These are phyloP conservation scores for Arrhopalites spinosus DNA, from an alignment of 2,888 invertebrate genomes.

Conservation along the genomic window DNA sequence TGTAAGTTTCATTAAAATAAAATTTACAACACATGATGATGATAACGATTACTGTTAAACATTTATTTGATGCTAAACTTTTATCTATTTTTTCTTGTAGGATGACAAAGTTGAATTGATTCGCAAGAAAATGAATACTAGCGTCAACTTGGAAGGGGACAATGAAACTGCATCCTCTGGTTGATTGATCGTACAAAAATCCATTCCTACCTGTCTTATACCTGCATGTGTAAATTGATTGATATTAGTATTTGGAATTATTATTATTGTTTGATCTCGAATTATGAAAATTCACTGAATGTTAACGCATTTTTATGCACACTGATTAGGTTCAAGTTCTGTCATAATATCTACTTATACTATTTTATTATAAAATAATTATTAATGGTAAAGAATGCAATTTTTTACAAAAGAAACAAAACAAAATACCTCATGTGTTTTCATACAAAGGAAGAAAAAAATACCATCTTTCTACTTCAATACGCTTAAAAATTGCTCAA, in stretches of 20 bases:
- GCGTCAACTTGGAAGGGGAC: slow-evolving; percentile 21
- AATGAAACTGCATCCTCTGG: slow-evolving; percentile 38
- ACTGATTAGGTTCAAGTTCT: neutral
- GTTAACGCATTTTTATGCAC: neutral
- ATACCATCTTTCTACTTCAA: neutral
- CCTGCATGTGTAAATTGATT: neutral
- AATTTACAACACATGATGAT: slow-evolving; percentile 41
- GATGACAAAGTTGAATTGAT: slow-evolving; percentile 89
- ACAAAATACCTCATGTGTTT: neutral
- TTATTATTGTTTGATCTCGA: neutral
- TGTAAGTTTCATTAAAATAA: slow-evolving; percentile 69
- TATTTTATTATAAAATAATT: neutral
- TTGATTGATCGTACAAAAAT: neutral
- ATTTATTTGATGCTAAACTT: no score
- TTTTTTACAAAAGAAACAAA: neutral
- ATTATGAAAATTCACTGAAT: neutral
- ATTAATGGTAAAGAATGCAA: no score
- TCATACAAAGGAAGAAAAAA: neutral
- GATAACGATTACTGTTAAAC: neutral
- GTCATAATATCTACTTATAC: neutral
- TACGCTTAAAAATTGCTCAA: slow-evolving; percentile 4
- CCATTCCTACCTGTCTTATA: neutral
- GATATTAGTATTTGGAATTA: neutral
- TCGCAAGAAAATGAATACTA: slow-evolving; percentile 70
- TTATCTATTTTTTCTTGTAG: slow-evolving; percentile 66